Percentiles rank a stretch among this genome's conserved stretches.
These are phyloP conservation scores for Corythornis madagascariensis DNA, from an alignment of 2,113 vertebrate species.

Conservation along the genomic window DNA sequence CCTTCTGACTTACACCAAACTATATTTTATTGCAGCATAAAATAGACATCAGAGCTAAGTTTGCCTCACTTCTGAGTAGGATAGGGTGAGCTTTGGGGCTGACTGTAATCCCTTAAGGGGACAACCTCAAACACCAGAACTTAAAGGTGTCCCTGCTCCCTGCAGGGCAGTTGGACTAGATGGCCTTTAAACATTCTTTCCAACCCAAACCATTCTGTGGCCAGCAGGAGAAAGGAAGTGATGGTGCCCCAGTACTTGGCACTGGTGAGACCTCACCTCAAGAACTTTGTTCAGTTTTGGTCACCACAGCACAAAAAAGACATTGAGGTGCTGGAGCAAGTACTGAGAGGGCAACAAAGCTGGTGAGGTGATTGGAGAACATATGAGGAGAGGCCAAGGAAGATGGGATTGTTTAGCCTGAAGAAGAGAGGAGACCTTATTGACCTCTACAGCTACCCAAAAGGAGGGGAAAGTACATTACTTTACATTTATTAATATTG, in stretches of 20 bases:
- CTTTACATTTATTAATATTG: constrained; percentile 50
- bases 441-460: too few species aligned
- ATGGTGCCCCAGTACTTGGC: too few species aligned
- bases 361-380: too few species aligned
- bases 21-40: constrained; percentile 44
- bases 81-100: neutral
- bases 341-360: too few species aligned
- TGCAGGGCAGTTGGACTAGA: neutral
- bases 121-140: neutral
- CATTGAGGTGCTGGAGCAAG: too few species aligned
- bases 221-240: too few species aligned
- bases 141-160: neutral
- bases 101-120: neutral
- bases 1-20: constrained; percentile 52
- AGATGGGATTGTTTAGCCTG: too few species aligned
- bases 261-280: too few species aligned
- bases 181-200: neutral
- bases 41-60: constrained; percentile 13
- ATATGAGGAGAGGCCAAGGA: too few species aligned
- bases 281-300: too few species aligned
- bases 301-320: too few species aligned
- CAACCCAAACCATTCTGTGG: neutral
- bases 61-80: neutral
- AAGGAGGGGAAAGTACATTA: neutral
- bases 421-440: too few species aligned